Evolutionary conservation across 2,888 invertebrate genomes (phyloP), one percentile per base, ranked within the genome.

Genomic region (Eumacrocentrus americanus): DNA sequence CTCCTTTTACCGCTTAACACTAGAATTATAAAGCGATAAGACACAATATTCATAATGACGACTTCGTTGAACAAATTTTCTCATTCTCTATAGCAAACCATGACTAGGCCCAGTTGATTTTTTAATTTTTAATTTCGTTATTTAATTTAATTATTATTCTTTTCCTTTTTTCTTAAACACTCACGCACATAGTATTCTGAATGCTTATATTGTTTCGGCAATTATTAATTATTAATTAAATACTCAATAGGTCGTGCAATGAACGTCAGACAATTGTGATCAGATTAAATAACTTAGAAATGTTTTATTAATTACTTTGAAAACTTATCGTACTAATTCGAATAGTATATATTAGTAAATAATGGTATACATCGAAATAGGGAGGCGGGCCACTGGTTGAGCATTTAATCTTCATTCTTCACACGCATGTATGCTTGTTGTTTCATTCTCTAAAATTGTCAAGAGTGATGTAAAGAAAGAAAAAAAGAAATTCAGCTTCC

Each of bases 321-420:
- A 55, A 60, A 60, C 60, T 60, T 60, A 60, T 60, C 14, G 4
- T 29, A 60, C 60, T 60, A 60, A 60, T 60, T 48, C 16, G 60
- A 60, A 55, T 60, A 60, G 38, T 54, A 54, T 55, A 40, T 60
- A 60, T 60, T 60, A 60, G 53, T 54, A 54, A 60, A 60, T 55
- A 55, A 60, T 60, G 60, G 60, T 60, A 60, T 60, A 60, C 60
- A 60, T 60, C 60, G 50, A 60, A 55, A 54, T 40, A 42, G 2
- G 42, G 48, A 34, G 12, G 42, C 22, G 48, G 50, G 38, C 48
- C 40, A 60, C 38, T 60, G 50, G 42, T 60, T 54, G 44, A 50
- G 54, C 55, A 55, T 55, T 55, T 50, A 34, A 55, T 55, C 53
- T 12, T 56, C 5, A 47, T 57, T 50, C 18, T 20, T 48, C n/a